Evolutionary conservation across 1,140 invertebrate species (phyloP).

Genomic region (Cydia pomonella): DNA sequence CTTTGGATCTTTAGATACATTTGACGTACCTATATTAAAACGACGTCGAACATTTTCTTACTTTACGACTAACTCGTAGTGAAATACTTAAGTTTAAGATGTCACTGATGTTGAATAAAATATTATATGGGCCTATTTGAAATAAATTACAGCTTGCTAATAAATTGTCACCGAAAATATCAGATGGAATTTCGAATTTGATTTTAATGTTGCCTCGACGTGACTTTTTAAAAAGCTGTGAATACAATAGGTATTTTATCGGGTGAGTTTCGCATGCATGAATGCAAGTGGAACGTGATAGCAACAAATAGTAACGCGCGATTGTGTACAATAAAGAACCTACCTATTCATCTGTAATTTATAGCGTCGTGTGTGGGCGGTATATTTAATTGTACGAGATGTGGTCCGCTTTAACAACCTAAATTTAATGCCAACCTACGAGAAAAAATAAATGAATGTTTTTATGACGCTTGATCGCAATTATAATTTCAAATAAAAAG

Average conservation of each 20-base stretch:
- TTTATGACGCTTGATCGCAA: slow-evolving; percentile 4
- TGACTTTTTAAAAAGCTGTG: slow-evolving; percentile 44
- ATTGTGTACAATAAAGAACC: slow-evolving; percentile 45
- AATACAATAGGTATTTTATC: slow-evolving; percentile 44
- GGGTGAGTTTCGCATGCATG: slow-evolving; percentile 42
- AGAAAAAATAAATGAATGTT: slow-evolving; percentile 11
- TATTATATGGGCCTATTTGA: slow-evolving; percentile 5
- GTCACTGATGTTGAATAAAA: background rate
- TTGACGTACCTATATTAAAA: slow-evolving; percentile 32
- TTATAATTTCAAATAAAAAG: background rate
- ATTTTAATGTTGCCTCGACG: slow-evolving; percentile 49
- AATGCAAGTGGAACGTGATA: slow-evolving; percentile 46
- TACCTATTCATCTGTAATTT: slow-evolving; percentile 34
- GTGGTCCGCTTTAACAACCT: slow-evolving; percentile 13
- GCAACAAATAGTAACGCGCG: slow-evolving; percentile 42
- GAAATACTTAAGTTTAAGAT: slow-evolving; percentile 4
- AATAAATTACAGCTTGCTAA: slow-evolving; percentile 6
- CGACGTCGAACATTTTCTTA: slow-evolving; percentile 24
- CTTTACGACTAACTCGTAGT: slow-evolving; percentile 8
- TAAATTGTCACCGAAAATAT: background rate
- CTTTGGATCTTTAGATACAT: slow-evolving; percentile 32
- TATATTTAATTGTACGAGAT: background rate
- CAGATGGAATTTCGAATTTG: background rate
- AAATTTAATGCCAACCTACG: slow-evolving; percentile 18
- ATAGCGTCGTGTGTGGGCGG: slow-evolving; percentile 35